A percentile compares a stretch with the other conserved stretches of the same genome.
Evolutionary conservation across 2,797 vertebrate species (phyloP).

Genomic region (Pelochelys cantorii): DNA sequence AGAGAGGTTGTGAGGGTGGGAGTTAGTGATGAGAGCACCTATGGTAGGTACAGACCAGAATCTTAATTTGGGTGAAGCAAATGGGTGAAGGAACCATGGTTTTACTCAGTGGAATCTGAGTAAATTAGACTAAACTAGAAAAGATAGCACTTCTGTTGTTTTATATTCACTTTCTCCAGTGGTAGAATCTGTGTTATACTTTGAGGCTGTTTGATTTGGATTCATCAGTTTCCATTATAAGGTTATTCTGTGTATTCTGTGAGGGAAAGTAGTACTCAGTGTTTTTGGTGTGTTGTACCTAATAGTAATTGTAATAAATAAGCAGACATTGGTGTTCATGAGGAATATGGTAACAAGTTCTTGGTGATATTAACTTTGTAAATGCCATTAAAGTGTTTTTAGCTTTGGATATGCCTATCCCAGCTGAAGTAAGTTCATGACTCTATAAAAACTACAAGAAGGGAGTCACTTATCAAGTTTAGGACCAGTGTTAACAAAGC

Average conservation of each 20-base stretch:
- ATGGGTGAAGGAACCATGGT: background rate
- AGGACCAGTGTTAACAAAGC: too few species aligned
- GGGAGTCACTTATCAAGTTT: too few species aligned
- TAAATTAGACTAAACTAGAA: background rate
- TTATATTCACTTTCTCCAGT: background rate
- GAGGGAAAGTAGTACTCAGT: fast-evolving
- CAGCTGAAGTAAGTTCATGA: background rate
- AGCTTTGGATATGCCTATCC: background rate
- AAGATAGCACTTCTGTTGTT: background rate
- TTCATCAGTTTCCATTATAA: background rate
- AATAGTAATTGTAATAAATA: background rate
- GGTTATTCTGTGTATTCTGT: background rate
- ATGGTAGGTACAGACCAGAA: background rate
- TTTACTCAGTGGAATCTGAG: background rate
- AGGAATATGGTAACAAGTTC: background rate
- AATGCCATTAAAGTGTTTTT: background rate
- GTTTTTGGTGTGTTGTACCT: background rate
- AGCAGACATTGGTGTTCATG: background rate
- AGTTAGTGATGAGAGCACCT: background rate
- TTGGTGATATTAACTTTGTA: background rate
- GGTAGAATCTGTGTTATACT: background rate
- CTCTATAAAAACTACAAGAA: too few species aligned
- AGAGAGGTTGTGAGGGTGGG: background rate
- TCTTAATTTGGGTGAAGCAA: background rate
- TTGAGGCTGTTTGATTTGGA: background rate